Base-by-base conservation (phyloP, 2,888 invertebrate species). In the Nebria brevicollis region DNA sequence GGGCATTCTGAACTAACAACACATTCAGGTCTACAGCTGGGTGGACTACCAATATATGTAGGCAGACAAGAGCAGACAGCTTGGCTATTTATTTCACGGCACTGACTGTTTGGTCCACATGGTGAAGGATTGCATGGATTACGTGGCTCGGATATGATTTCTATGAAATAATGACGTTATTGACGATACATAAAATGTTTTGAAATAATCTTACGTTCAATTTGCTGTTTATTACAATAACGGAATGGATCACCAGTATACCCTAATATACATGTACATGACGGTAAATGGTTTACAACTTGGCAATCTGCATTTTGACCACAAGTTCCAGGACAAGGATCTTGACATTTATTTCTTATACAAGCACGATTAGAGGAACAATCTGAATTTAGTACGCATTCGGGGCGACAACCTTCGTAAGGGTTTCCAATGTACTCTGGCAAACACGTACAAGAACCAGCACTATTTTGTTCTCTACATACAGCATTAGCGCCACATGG, bases 221-320 rank as follows among this genome's bases (percentile, higher is more conserved):
- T 20, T 25, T 66, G 70, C 2, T 66, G 72, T 42, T 76, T n/a
- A 34, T 89, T 89, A 86, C 94, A 94, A 85, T 90, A 90, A 3
- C 89, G 87, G 89, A 95, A 95, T 73, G 96, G 95, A 91, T 96
- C 95, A 84, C 96, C 96, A 77, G 94, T 93, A 86, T 92, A 93
- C 82, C 93, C 93, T 85, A 86, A 84, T 76, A 90, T 87, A 86
- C 94, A 94, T 75, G 90, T 90, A 86, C 94, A 94, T 75, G 89
- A 90, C 2, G 94, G 94, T 72, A 91, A 88, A 86, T 95, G 95
- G 85, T 93, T 93, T n/a, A 93, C 89, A 13, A 93, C 93, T 78
- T 90, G 89, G 86, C 95, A 95, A 82, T 92, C 91, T 5, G 95
- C 93, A 86, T 94, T 93, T 82, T 91, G 89, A 64, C 94, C 94